These are phyloP conservation scores for Heloderma charlesbogerti DNA, from an alignment of 2,113 vertebrate genomes.

Conservation along the genomic window DNA sequence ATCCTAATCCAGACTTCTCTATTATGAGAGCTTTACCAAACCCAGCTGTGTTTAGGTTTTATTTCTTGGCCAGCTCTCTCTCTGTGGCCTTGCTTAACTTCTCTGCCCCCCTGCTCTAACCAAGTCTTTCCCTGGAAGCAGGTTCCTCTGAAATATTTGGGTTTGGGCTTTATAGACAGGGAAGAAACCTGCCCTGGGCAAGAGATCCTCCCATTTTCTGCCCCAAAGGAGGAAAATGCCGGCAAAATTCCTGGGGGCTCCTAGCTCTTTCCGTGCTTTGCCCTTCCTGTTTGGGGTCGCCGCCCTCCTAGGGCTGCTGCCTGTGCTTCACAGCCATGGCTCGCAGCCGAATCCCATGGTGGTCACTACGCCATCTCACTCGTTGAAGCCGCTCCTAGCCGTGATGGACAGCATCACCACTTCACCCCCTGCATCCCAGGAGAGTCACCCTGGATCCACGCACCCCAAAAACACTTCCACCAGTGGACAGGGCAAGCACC, in stretches of 20 bases:
- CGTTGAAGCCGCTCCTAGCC: constrained; percentile 14
- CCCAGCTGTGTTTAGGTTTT: not conserved
- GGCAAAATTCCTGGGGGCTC: constrained; percentile 34
- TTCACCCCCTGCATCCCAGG: constrained; percentile 65
- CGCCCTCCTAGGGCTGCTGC: constrained; percentile 72
- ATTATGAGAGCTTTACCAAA: not conserved
- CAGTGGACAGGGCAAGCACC: constrained; percentile 54
- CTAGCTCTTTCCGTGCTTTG: constrained; percentile 46
- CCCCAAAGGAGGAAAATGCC: constrained; percentile 1
- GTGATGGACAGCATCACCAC: constrained; percentile 71
- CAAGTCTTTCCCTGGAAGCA: not conserved
- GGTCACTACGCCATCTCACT: constrained; percentile 52
- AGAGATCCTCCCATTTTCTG: not conserved
- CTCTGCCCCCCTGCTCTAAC: not conserved
- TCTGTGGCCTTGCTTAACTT: not conserved
- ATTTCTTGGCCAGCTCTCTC: too few relatives aligned
- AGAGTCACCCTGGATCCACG: constrained; percentile 54
- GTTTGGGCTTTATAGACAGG: too few relatives aligned
- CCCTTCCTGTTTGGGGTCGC: constrained; percentile 63
- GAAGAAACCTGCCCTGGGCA: not conserved
- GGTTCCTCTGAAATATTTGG: not conserved
- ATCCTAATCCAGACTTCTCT: not conserved
- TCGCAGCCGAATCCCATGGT: constrained; percentile 66
- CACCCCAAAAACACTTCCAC: constrained; percentile 63
- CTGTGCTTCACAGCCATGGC: constrained; percentile 71